Evolutionary conservation across 2,888 invertebrate species (phyloP), one percentile per base, ranked within the genome.

Genomic region (Gryllus longicercus): DNA sequence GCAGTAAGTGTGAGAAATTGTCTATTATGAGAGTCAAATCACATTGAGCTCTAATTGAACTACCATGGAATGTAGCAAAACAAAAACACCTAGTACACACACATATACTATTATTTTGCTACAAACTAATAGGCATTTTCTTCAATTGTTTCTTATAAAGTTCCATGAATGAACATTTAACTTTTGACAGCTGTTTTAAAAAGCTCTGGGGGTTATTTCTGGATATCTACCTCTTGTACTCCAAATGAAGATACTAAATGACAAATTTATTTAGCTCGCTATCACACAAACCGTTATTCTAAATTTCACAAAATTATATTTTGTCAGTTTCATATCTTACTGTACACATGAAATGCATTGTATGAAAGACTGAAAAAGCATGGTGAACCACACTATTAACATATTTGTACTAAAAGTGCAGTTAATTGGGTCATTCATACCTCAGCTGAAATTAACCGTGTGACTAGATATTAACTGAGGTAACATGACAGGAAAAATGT

Each of bases 321-420:
- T 11, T 63, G 63, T 63, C n/a, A 63, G n/a, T 77, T 78, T 63
- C 23, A 78, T 78, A 51, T 78, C 78, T 78, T 50, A 51, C 50
- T 51, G 78, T 78, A 78, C 50, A 77, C 78, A 49, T 77, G 78
- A 77, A 63, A 63, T 63, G 63, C 63, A 63, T 79, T 77, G 51
- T 38, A 78, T 81, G 81, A 81, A 81, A 81, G 81, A 81, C 81
- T 81, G 78, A 79, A 81, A 79, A 80, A 81, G 81, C 81, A 81
- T 80, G 81, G 81, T 81, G 81, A 81, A 78, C 81, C 81, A 81
- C 80, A 81, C 81, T 81, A 81, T 63, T n/a, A 74, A 74, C 74
- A 78, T 78, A 81, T 82, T 82, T 82, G 82, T 82, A 82, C 82
- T 82, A 82, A 81, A 18, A 81, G 82, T 82, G 82, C 80, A 82